Conservation (phyloP, 2,888 invertebrate species). For the Leptinotarsa juncta region DNA sequence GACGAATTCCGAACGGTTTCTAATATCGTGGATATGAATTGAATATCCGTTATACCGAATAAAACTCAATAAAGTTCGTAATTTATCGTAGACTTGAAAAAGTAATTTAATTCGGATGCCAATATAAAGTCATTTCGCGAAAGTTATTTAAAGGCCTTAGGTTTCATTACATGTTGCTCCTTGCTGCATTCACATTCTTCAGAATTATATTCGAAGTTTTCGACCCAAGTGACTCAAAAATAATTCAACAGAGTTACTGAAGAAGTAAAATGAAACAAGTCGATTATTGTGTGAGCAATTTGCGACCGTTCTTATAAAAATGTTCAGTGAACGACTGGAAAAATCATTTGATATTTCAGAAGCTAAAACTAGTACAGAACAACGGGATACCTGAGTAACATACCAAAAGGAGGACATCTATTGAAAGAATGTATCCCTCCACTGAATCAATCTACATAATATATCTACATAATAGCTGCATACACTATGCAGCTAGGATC, state of each 20-base stretch:
- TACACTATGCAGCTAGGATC: too few relatives aligned
- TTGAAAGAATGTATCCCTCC: too few relatives aligned
- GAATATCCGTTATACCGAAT: background rate
- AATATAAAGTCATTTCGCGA: conserved; percentile 1
- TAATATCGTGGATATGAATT: background rate
- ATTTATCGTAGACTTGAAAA: conserved; percentile 11
- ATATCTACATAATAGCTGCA: too few relatives aligned
- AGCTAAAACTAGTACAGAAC: too few relatives aligned
- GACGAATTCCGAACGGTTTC: background rate
- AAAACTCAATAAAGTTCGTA: conserved; percentile 9
- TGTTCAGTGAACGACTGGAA: too few relatives aligned
- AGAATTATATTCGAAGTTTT: background rate
- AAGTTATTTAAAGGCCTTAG: background rate
- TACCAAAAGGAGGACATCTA: too few relatives aligned
- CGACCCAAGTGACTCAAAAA: background rate
- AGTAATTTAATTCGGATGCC: background rate
- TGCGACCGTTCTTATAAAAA: too few relatives aligned
- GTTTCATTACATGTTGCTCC: conserved; percentile 7
- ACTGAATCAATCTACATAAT: too few relatives aligned
- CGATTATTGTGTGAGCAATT: too few relatives aligned
- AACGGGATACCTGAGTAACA: too few relatives aligned
- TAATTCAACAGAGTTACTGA: background rate
- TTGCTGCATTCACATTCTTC: background rate
- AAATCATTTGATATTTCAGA: too few relatives aligned
- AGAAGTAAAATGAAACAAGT: too few relatives aligned